Percentiles rank a stretch among this genome's conserved stretches.
These are phyloP conservation scores for Amblyjoppa fuscipennis DNA, from an alignment of 2,888 invertebrate genomes.

Conservation along the genomic window DNA sequence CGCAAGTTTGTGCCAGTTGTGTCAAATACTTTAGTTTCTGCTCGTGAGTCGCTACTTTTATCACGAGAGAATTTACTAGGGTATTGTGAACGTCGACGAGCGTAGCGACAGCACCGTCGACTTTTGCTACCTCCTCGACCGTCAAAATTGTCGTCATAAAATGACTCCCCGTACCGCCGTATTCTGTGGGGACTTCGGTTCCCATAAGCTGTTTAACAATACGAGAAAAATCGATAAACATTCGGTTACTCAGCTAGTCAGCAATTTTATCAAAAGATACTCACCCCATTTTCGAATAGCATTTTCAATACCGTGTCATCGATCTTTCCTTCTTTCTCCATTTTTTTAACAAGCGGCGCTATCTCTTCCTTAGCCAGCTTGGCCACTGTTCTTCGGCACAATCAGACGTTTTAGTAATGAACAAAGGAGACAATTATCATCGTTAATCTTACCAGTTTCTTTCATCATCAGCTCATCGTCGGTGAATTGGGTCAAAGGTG, in stretches of 20 bases:
- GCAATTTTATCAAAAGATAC: constrained; percentile 77
- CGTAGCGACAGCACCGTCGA: constrained; percentile 95
- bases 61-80: constrained; percentile 93
- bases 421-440: background rate
- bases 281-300: constrained; percentile 97
- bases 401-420: background rate
- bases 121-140: constrained; percentile 97
- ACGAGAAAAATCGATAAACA: background rate
- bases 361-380: constrained; percentile 96
- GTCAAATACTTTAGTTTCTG: constrained; percentile 97
- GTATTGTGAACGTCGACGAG: constrained; percentile 98
- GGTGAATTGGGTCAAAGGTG: constrained; percentile 92
- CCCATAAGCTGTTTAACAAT: constrained; percentile 91
- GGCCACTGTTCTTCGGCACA: constrained; percentile 88
- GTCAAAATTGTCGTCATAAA: constrained; percentile 96
- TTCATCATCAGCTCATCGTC: constrained; percentile 97
- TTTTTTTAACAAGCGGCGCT: constrained; percentile 94
- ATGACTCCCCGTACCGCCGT: constrained; percentile 95
- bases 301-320: constrained; percentile 91
- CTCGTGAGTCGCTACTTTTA: constrained; percentile 91
- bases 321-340: constrained; percentile 95
- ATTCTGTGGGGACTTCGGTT: constrained; percentile 94
- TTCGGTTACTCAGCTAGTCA: constrained; percentile 64
- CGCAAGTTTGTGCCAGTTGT: constrained; percentile 93
- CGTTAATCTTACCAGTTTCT: constrained; percentile 91